Evolutionary conservation across 1,140 invertebrate genomes (phyloP).

Genomic region (Bombus picipes): DNA sequence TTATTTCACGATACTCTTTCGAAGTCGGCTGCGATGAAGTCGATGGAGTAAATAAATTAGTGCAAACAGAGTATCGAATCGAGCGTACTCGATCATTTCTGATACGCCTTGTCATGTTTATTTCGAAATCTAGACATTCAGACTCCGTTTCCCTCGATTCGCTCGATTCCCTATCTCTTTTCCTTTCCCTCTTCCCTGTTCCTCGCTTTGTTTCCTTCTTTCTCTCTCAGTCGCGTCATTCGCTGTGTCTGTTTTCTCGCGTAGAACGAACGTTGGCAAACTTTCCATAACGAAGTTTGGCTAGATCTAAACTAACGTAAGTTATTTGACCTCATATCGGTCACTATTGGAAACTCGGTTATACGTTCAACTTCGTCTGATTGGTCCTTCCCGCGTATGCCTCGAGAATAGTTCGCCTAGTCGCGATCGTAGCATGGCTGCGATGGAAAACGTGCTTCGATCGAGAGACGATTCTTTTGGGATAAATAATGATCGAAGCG

Average conservation of each 20-base stretch:
- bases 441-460: not conserved
- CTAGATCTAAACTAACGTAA: conserved; percentile 73
- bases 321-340: conserved; percentile 77
- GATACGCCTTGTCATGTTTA: conserved; percentile 5
- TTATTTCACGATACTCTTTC: not conserved
- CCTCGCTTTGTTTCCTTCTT: not conserved
- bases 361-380: conserved; percentile 58
- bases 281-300: conserved; percentile 75
- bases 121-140: conserved; percentile 8
- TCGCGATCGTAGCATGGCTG: not conserved
- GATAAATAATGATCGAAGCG: not conserved
- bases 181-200: not conserved
- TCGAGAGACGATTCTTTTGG: not conserved
- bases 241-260: conserved; percentile 5
- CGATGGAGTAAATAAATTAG: conserved; percentile 30
- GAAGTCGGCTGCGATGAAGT: not conserved
- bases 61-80: not conserved
- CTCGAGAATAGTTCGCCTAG: not conserved
- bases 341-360: conserved; percentile 74
- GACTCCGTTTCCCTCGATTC: not conserved
- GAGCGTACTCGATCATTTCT: conserved; percentile 20
- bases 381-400: conserved; percentile 29
- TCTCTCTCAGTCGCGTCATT: not conserved
- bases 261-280: conserved; percentile 61
- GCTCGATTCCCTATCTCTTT: not conserved